Conservation (phyloP, 2,113 vertebrate species). For the Montifringilla adamsi region DNA sequence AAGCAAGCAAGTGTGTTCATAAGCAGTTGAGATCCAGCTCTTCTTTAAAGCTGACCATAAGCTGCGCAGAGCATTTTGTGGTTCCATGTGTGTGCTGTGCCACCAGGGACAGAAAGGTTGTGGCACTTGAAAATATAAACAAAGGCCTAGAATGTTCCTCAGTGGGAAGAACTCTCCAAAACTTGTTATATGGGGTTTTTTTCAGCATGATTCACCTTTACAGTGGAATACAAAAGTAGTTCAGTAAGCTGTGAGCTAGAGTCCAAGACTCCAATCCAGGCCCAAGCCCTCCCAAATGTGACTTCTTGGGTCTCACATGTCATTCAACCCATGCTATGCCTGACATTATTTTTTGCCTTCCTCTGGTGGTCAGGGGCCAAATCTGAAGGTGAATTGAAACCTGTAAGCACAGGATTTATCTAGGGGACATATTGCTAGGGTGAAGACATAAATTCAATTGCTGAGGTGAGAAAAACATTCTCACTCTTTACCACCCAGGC, state of each 20-base stretch:
- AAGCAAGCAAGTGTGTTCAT: not conserved
- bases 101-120: not conserved
- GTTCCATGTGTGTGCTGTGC: not conserved
- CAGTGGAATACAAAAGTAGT: not conserved
- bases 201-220: not conserved
- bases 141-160: not conserved
- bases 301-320: not conserved
- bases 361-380: not conserved
- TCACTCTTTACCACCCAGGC: not conserved
- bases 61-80: not conserved
- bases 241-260: not conserved
- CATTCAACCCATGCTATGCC: not conserved
- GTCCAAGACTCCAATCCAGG: not conserved
- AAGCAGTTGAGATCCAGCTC: not conserved
- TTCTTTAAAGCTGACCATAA: not conserved
- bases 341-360: not conserved
- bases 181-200: not conserved
- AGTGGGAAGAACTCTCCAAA: not conserved
- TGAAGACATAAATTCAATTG: not conserved
- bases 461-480: not conserved
- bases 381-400: not conserved
- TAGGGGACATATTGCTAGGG: not conserved
- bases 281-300: not conserved
- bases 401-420: not conserved
- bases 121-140: not conserved